Base-by-base conservation (phyloP, 2,113 vertebrate genomes). In the Myanophis thanlyinensis region DNA sequence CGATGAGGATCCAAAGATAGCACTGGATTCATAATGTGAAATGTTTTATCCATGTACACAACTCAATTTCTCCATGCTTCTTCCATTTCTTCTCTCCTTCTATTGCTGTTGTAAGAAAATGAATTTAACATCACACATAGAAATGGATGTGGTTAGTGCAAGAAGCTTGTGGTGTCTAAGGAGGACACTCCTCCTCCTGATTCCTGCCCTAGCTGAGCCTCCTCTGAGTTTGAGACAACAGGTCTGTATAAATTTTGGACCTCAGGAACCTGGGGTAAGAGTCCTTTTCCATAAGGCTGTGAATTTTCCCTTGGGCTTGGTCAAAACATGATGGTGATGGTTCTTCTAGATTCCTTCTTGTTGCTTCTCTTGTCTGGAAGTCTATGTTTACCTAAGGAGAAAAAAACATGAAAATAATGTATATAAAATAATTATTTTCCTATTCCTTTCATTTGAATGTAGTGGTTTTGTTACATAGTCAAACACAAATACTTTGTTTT, bases 281-380 rank as follows among this genome's bases (percentile, higher is more conserved):
- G 98, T 99, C 99, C 95, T 99, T 99, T 97, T 99, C 99, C 99
- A 99, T 99, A 95, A 99, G 98, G 96, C 98, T 98, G 98, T 98
- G 98, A 91, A 99, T 98, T 97, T 98, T 99, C 59, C 98, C 98
- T 93, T 99, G 99, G 54, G 98, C 98, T 95, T 99, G 98, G 84
- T 98, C 98, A 94, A 99, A 98, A 96, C 98, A 99, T 93, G 98
- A 98, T 40, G 98, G 97, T 44, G 98, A 98, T 0, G 99, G 99
- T 87, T 99, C 98, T 93, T 98, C 97, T 95, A 99, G 97, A n/a
- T 98, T 98, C 96, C 97, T 98, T 97, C 98, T 98, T 1, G 99
- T 99, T 96, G 97, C 97, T 95, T 99, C 99, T 93, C 99, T 97
- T 86, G 99, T 99, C 95, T 98, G 98, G 96, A 98, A 99, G 97